Base-by-base conservation (phyloP, 2,888 invertebrate species). In the Tiliacea citrago region DNA sequence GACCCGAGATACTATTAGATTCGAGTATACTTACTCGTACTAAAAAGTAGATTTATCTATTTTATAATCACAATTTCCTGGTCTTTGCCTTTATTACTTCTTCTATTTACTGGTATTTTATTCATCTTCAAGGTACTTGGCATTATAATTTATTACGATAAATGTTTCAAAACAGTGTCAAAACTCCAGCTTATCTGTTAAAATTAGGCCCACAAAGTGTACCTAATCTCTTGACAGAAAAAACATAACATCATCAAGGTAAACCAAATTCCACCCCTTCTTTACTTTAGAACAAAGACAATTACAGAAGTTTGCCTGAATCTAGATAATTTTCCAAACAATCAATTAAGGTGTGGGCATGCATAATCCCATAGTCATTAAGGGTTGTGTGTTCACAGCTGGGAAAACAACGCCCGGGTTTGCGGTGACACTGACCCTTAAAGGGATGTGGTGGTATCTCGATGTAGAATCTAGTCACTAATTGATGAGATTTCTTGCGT, bases 321-420 rank as follows among this genome's bases (percentile, higher is more conserved):
- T 84, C 84, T 79, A 77, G 83, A 84, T 82, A 81, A 85, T 79
- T 83, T 84, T 61, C 61, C 67, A 73, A 83, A 81, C 84, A 86
- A 87, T 86, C 81, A 84, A 80, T 82, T 81, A 82, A 84, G 76
- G 82, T 88, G 88, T 84, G 87, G 68, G 79, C 79, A 79, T 82
- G 88, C 88, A 88, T 88, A 88, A 88, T 88, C 88, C 75, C 55
- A 61, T 45, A 69, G 80, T 79, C 82, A 88, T 88, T 88, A 88
- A n/a, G 49, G 79, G 68, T 55, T 58, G 68, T 82, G 82, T 77
- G 78, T 78, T 81, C 73, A 58, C 86, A 86, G 86, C 86, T 87
- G 81, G 74, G 86, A 58, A 76, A 82, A 88, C 88, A 83, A 35
- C 47, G 35, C 18, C 55, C 80, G 75, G 74, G 65, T 71, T 86